Evolutionary conservation across 2,888 invertebrate genomes (phyloP).

Genomic region (Himalopsyche anomala): DNA sequence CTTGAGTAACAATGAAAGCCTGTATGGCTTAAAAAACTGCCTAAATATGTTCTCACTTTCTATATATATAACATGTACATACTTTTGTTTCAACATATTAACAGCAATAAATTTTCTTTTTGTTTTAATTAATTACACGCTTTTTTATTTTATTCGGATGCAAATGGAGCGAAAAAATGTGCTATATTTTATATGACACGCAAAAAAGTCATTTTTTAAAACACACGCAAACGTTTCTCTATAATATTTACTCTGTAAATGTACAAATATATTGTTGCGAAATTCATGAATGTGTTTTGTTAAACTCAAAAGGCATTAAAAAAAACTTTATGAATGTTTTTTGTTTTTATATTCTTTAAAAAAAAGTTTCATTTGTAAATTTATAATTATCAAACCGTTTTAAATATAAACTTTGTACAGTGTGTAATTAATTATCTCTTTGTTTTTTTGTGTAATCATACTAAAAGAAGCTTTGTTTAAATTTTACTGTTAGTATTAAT

Average conservation of each 20-base stretch:
- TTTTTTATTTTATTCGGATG: constrained; percentile 29
- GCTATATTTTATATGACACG: constrained; percentile 23
- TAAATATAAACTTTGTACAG: no score
- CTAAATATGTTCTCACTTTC: constrained; percentile 22
- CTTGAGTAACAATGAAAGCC: constrained; percentile 17
- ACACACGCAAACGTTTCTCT: neutral
- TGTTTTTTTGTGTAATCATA: no score
- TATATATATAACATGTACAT: neutral
- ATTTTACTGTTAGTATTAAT: no score
- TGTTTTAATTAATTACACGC: constrained; percentile 20
- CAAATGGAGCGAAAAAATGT: constrained; percentile 24
- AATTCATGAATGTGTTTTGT: neutral
- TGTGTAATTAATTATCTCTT: no score
- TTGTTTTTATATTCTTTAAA: no score
- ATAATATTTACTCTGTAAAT: neutral
- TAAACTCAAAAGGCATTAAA: neutral
- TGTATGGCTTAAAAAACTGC: neutral
- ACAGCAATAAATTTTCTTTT: constrained; percentile 17
- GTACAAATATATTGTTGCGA: neutral
- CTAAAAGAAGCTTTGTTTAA: no score
- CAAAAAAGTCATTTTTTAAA: constrained; percentile 23
- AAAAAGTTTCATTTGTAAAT: no score
- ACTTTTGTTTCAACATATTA: neutral
- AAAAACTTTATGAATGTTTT: no score
- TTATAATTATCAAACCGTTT: no score